A percentile compares a stretch with the other conserved stretches of the same genome.
phyloP scores from a whole-genome alignment of 1,140 invertebrate species.

The Psix sp. region DNA sequence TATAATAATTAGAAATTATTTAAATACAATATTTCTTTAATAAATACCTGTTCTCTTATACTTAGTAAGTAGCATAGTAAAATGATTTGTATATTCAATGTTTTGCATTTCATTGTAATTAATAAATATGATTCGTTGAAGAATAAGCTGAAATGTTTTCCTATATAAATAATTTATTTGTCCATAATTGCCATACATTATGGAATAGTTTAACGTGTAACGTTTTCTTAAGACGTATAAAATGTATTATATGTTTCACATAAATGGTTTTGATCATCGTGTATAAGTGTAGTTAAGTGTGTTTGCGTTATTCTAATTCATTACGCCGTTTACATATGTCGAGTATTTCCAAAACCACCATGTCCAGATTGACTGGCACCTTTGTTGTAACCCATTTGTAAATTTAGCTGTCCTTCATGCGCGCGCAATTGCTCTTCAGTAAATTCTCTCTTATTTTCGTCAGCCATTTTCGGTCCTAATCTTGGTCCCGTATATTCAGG shows the following conservation, averaged over 20 bases:
- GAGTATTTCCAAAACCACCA: conserved; percentile 95
- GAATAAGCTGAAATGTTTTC: not conserved
- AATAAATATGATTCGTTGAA: too few relatives aligned
- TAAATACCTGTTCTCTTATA: too few relatives aligned
- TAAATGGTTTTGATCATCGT: too few relatives aligned
- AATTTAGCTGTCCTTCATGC: conserved; percentile 91
- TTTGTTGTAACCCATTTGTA: conserved; percentile 98
- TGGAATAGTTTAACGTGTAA: too few relatives aligned
- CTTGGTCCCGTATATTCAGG: conserved; percentile 93
- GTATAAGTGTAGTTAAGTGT: too few relatives aligned
- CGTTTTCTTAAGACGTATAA: not conserved
- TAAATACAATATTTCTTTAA: too few relatives aligned
- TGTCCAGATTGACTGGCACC: conserved; percentile 90
- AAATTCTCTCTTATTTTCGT: conserved; percentile 94
- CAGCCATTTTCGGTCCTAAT: conserved; percentile 95
- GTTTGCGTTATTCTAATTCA: too few relatives aligned
- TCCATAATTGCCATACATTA: not conserved
- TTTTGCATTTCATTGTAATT: too few relatives aligned
- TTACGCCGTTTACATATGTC: conserved; percentile 87
- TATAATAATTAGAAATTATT: too few relatives aligned
- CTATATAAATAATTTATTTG: conserved; percentile 37
- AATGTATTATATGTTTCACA: not conserved
- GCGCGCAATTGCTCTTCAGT: conserved; percentile 96
- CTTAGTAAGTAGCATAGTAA: too few relatives aligned
- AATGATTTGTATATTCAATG: too few relatives aligned